Base-by-base conservation (phyloP, 2,888 invertebrate genomes). In the Agriotes lineatus region DNA sequence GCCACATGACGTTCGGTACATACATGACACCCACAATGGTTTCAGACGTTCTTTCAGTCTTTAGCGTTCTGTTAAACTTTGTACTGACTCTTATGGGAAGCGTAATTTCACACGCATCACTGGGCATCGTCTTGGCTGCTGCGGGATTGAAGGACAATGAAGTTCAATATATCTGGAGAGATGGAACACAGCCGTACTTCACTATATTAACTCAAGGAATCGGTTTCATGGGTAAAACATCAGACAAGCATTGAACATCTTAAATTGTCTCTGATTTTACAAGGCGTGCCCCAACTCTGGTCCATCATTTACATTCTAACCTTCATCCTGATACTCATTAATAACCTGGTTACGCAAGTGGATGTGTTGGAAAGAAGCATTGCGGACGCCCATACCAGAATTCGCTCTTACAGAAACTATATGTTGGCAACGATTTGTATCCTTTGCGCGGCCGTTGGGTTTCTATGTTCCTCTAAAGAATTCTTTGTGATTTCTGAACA, bases 1-100 rank as follows among this genome's bases (percentile, higher is more conserved):
- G 67, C 33, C 67, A 72, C 33, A 65, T 73, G 7, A 62, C 71
- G 22, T 72, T 64, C 42, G 76, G 76, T 9, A 72, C 74, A 18
- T 71, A 67, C 39, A 58, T 76, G 56, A 37, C 42, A 1, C 45
- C 68, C 1, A 44, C 44, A 1, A 59, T 58, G 6, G 14, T 69
- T 22, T 50, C 72, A 19, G 75, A 70, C 16, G 22, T 75, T 0
- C 39, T 73, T 12, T 57, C 74, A n/a, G 52, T 76, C 18, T 20
- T 68, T 2, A 20, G 37, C 4, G 62, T 69, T 18, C n/a, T 71
- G 1, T 9, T 69, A 22, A 56, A 72, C 14, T 69, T 71, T 44
- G 0, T 65, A 5, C 6, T 33, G 4, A 16, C 54, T 10, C 35
- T 68, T 4, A 7, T 63, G 7, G 44, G 50, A 5, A 25, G 50